Conservation (phyloP, 1,140 invertebrate species). For the Aphis gossypii region DNA sequence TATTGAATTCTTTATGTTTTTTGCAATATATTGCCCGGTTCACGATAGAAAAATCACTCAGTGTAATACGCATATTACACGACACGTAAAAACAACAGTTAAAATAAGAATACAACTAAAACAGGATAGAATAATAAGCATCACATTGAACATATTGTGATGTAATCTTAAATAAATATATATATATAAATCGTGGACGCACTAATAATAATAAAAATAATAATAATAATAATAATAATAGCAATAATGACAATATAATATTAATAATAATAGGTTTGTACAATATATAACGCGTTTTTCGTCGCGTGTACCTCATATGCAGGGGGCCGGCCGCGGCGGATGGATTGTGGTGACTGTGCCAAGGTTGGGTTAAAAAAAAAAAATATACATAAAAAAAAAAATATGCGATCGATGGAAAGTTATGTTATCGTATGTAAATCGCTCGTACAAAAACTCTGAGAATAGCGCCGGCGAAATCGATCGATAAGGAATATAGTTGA, state of each 20-base stretch:
- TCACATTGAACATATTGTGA: constrained; percentile 10
- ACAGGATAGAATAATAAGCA: constrained; percentile 22
- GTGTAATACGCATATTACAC: background rate
- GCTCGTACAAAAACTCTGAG: background rate
- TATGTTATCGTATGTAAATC: background rate
- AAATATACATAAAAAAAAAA: background rate
- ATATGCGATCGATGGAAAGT: background rate
- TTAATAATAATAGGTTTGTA: constrained; percentile 28
- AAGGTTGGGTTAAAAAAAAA: background rate
- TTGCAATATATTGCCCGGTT: background rate
- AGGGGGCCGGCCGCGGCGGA: too few species aligned
- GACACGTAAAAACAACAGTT: background rate
- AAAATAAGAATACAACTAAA: background rate
- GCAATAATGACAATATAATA: background rate
- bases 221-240: background rate
- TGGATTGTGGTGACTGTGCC: too few species aligned
- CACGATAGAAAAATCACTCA: background rate
- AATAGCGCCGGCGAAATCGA: background rate
- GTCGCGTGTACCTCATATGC: background rate
- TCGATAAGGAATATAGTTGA: background rate
- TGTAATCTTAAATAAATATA: background rate
- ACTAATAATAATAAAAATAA: background rate
- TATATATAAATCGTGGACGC: background rate
- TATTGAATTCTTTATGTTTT: background rate
- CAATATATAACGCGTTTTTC: background rate